Evolutionary conservation across 2,797 vertebrate genomes (phyloP), one percentile per base, ranked within the genome.

Genomic region (Neosilurus mollespiculum): DNA sequence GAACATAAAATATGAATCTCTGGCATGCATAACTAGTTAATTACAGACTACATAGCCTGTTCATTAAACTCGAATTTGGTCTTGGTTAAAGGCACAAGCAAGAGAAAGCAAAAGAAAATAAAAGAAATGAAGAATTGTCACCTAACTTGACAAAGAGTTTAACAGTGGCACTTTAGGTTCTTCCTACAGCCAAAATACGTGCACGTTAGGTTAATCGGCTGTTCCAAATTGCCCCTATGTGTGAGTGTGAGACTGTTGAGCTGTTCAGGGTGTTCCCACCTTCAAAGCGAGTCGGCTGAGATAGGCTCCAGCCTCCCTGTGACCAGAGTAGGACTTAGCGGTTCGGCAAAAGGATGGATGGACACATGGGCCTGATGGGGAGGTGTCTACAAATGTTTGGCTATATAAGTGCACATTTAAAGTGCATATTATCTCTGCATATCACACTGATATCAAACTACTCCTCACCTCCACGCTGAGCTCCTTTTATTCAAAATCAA

Each of bases 401-500:
- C 15, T 9, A 26, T 72, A 54, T n/a, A 2, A 56, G 9, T 26
- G 11, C 12, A 73, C 8, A 30, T 26, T 18, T 24, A 73, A 73
- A 53, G 10, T 58, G 12, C 51, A 75, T 9, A 58, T 58, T 75
- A 34, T 20, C 26, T 20, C 3, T 20, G 2, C 72, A 37, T 22
- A 12, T 10, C 4, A 76, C 53, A 76, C 34, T 5, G 0, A 15
- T 24, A 67, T 9, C 30, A 2, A 3, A 22, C 37, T 54, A 12
- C 30, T 76, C 34, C 59, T 22, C 30, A 59, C 20, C 56, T 6
- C 20, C 5, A 59, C 43, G 1, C 53, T 34, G 30, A 67, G 34
- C 24, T 62, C 84, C 80, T 43, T 86, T 59, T 83, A 37, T 58
- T 80, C 24, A 59, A 87, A 89, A 88, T 87, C 75, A 85, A 75